phyloP scores from a whole-genome alignment of 2,113 vertebrate species.

The Aphelocoma coerulescens region DNA sequence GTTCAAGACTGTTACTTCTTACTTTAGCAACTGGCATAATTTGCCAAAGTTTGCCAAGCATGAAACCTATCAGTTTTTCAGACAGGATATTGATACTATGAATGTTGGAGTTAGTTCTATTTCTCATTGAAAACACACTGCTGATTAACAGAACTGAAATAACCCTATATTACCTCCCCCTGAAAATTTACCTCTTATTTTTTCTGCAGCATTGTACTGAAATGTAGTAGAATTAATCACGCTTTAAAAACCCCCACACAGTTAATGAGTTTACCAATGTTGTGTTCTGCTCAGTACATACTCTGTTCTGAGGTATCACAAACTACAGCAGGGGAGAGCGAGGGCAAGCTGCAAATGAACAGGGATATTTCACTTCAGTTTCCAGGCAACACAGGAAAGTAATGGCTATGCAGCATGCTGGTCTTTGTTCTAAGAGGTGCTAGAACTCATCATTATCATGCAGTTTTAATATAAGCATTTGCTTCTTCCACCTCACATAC shows the following conservation, averaged over 20 bases:
- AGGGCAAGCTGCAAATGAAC: not conserved
- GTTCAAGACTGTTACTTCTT: not conserved
- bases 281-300: not conserved
- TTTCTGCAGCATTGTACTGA: not conserved
- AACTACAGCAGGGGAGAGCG: not conserved
- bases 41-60: not conserved
- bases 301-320: not conserved
- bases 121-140: not conserved
- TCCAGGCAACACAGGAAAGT: constrained; percentile 18
- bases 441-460: not conserved
- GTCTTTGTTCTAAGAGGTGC: not conserved
- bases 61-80: not conserved
- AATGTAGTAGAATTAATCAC: not conserved
- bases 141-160: not conserved
- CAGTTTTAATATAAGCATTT: not conserved
- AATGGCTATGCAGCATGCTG: not conserved
- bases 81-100: not conserved
- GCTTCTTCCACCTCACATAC: not conserved
- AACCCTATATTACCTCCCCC: not conserved
- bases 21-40: not conserved
- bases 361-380: not conserved
- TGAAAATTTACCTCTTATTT: not conserved
- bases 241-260: not conserved
- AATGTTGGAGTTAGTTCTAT: not conserved
- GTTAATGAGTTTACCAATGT: not conserved